Evolutionary conservation across 2,888 invertebrate genomes (phyloP).

Genomic region (Chymomyza caudatula): DNA sequence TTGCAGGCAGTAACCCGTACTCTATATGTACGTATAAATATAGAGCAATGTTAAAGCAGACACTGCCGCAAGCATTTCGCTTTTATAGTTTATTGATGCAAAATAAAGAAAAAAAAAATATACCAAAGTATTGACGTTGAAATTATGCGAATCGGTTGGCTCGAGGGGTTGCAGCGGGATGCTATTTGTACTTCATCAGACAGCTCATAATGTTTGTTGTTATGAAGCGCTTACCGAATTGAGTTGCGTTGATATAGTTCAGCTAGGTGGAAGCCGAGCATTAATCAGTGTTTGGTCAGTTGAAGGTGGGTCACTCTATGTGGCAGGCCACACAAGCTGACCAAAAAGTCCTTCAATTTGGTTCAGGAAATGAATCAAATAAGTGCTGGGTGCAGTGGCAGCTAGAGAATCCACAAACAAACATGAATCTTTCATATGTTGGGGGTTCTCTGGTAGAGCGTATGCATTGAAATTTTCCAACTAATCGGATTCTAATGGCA

Average conservation of each 20-base stretch:
- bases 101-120: conserved; percentile 49
- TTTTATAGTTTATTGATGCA: conserved; percentile 71
- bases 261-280: background rate
- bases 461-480: conserved; percentile 64
- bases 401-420: background rate
- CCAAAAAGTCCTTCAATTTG: background rate
- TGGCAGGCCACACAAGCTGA: conserved; percentile 6
- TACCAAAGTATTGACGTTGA: conserved; percentile 61
- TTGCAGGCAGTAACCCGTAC: background rate
- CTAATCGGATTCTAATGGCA: conserved; percentile 78
- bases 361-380: conserved; percentile 38
- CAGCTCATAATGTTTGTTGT: conserved; percentile 59
- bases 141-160: conserved; percentile 50
- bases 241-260: conserved; percentile 42
- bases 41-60: conserved; percentile 20
- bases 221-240: conserved; percentile 30
- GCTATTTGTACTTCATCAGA: conserved; percentile 64
- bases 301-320: conserved; percentile 4
- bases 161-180: conserved; percentile 16
- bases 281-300: conserved; percentile 1
- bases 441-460: background rate
- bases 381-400: conserved; percentile 44
- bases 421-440: background rate
- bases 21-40: background rate
- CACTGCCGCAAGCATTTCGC: conserved; percentile 59